Percentiles rank a stretch among this genome's conserved stretches.
Conservation (phyloP, 2,113 vertebrate genomes). For the Catharus minimus region DNA sequence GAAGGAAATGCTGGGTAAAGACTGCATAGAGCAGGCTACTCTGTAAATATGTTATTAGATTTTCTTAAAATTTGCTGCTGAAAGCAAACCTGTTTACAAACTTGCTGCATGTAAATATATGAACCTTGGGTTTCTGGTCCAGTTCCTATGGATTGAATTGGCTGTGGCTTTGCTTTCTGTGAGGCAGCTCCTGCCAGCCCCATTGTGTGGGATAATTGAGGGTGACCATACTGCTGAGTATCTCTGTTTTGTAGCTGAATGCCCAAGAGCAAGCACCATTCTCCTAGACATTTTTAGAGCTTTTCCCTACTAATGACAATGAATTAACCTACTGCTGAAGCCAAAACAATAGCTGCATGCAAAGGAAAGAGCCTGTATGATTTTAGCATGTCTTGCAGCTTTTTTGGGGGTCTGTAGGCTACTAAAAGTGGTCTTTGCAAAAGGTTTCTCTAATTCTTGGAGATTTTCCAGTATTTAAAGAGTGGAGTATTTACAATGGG, state of each 20-base stretch:
- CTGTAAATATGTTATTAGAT: background rate
- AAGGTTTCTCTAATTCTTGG: conserved; percentile 34
- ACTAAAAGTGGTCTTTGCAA: conserved; percentile 36
- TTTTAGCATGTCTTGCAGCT: conserved; percentile 6
- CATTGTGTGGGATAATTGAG: conserved; percentile 31
- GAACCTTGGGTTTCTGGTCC: background rate
- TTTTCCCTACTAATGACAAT: background rate
- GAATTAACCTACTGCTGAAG: conserved; percentile 34
- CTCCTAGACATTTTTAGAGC: background rate
- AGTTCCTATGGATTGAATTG: background rate
- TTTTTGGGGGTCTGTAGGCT: background rate
- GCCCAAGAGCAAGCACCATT: background rate
- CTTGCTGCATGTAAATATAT: background rate
- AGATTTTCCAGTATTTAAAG: conserved; percentile 37
- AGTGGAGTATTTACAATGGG: conserved; percentile 41
- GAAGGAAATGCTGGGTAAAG: background rate
- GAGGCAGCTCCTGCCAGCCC: background rate
- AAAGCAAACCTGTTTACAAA: background rate
- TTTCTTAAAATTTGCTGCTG: background rate
- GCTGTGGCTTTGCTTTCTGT: background rate
- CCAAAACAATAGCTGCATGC: background rate
- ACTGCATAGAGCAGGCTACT: rapidly evolving
- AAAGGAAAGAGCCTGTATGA: conserved; percentile 18
- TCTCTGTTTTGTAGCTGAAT: conserved; percentile 1
- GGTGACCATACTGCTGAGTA: background rate